Base-by-base conservation (phyloP, 2,888 invertebrate genomes). In the Calameuta pallipes region DNA sequence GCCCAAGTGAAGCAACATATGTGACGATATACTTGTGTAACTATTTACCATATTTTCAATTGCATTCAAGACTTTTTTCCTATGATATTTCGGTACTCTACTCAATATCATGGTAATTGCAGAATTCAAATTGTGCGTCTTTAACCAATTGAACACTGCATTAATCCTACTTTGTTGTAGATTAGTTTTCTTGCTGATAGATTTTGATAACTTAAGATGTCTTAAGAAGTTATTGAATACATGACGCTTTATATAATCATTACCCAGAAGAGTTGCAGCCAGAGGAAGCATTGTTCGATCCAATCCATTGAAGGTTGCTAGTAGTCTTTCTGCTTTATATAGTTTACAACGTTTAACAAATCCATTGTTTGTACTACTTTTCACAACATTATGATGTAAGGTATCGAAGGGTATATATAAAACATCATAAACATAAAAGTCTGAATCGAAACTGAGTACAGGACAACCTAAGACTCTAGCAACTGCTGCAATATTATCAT, bases 391-490 rank as follows among this genome's bases (percentile, higher is more conserved):
- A 11, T 93, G 90, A 6, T 95, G 93, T 15, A 97, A 88, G 35
- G 95, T 95, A 41, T 94, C 93, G 82, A 97, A 94, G 0, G 97
- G 97, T 82, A 99, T 95, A 85, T 97, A 98, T 2, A 93, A 92
- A 0, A 97, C 95, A 92, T 97, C 96, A 91, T 96, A 97, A 82
- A 99, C 95, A 87, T 95, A 98, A 92, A 98, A 99, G 92, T 99
- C 99, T 0, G 98, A 98, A 92, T 99, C 99, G 85, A 96, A 96
- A 87, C 98, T 98, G 4, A 99, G 90, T 3, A 99, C 95, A 0
- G 98, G 98, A 86, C 97, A 98, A 69, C 95, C 93, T 3, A 97
- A 92, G 78, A 94, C 93, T 82, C 95, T 94, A 0, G 98, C 97
- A 83, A 98, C 91, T 0, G 95, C 95, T 0, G 98, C 98, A 77